These are phyloP conservation scores for Caracal caracal DNA, from an alignment of 2,113 vertebrate species.

Conservation along the genomic window DNA sequence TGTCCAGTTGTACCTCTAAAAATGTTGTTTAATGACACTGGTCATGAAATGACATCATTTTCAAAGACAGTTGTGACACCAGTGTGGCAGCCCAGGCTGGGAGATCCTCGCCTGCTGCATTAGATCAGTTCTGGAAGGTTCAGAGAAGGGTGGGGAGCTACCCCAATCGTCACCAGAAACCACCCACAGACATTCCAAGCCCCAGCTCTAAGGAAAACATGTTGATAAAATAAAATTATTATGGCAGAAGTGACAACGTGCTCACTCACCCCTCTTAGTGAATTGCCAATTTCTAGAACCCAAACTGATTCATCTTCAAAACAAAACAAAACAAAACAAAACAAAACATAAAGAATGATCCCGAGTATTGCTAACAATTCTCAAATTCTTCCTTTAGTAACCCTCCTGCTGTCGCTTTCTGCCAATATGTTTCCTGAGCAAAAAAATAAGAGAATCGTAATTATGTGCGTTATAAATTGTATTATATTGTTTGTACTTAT, in stretches of 20 bases:
- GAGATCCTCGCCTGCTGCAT: not conserved
- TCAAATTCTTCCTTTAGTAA: not conserved
- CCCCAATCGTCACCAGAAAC: not conserved
- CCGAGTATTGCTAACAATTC: accelerated
- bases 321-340: not conserved
- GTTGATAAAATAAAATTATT: not conserved
- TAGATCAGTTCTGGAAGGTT: not conserved
- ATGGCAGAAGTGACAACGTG: not conserved
- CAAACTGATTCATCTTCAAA: not conserved
- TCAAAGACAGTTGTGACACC: not conserved
- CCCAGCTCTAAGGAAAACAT: not conserved
- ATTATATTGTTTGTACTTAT: conserved; percentile 79
- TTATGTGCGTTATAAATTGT: conserved; percentile 69
- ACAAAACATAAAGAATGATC: not conserved
- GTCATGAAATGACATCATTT: not conserved
- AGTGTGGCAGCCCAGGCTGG: not conserved
- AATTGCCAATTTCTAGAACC: not conserved
- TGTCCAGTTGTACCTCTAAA: not conserved
- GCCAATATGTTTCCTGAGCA: not conserved
- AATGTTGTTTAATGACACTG: not conserved
- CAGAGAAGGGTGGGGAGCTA: not conserved
- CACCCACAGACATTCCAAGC: not conserved
- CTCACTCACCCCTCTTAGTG: not conserved
- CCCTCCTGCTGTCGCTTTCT: not conserved
- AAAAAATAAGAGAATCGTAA: conserved; percentile 35